phyloP scores from a whole-genome alignment of 2,113 vertebrate genomes.

The Pseudopipra pipra region DNA sequence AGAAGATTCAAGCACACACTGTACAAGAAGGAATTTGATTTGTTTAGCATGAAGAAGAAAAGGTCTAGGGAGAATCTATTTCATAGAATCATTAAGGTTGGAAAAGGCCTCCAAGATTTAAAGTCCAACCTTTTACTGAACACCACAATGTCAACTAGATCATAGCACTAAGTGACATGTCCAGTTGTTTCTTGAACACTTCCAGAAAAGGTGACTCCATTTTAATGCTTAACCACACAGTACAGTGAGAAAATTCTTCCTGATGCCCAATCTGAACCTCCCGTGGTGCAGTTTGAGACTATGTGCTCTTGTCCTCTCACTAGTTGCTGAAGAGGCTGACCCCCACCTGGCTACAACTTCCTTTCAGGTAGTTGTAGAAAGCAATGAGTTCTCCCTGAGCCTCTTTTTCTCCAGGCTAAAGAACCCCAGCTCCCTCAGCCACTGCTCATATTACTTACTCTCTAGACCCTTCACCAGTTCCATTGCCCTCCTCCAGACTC shows the following conservation, averaged over 20 bases:
- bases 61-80: background rate
- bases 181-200: background rate
- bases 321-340: background rate
- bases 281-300: background rate
- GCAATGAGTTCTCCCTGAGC: background rate
- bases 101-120: background rate
- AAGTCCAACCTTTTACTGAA: background rate
- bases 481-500: fast-evolving
- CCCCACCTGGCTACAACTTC: background rate
- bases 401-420: background rate
- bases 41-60: background rate
- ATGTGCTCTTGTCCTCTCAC: background rate
- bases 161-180: background rate
- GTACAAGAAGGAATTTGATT: background rate
- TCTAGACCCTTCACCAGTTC: background rate
- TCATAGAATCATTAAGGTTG: background rate
- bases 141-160: background rate
- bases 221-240: background rate
- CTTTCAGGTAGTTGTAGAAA: background rate
- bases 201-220: background rate
- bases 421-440: background rate
- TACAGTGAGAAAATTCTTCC: background rate
- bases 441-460: fast-evolving
- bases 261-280: background rate
- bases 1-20: background rate